These are phyloP conservation scores for Chelon auratus DNA, from an alignment of 2,797 vertebrate species.

Conservation along the genomic window DNA sequence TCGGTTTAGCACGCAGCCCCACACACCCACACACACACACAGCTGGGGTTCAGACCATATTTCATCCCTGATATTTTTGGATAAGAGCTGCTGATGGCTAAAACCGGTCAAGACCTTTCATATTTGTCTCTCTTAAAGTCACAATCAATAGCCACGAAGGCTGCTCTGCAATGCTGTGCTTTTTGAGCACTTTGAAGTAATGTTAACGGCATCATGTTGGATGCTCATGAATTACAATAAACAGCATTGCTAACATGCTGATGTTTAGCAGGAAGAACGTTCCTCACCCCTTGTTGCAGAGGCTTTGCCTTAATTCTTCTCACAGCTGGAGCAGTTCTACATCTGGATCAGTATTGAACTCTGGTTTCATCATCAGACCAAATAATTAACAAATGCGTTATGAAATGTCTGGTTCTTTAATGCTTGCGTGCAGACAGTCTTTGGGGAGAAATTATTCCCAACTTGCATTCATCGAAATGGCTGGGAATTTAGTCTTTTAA, in stretches of 20 bases:
- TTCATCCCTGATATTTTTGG: slow-evolving; percentile 39
- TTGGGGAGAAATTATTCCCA: too few relatives aligned
- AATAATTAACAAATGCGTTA: background rate
- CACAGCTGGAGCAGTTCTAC: background rate
- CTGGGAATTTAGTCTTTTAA: too few relatives aligned
- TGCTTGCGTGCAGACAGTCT: too few relatives aligned
- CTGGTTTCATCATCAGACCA: background rate
- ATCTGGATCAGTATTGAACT: background rate
- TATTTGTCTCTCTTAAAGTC: background rate
- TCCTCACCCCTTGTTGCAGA: background rate
- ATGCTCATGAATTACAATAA: background rate
- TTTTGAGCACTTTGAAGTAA: background rate
- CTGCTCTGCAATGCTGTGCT: background rate
- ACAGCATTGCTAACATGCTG: slow-evolving; percentile 1
- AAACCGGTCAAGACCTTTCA: background rate
- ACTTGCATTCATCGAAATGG: too few relatives aligned
- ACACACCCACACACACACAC: slow-evolving; percentile 11
- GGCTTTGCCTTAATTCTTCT: background rate
- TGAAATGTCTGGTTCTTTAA: background rate
- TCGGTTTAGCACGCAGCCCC: slow-evolving; percentile 42
- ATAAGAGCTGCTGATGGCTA: slow-evolving; percentile 7
- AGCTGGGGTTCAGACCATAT: slow-evolving; percentile 15
- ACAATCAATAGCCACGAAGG: background rate
- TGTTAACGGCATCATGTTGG: background rate
- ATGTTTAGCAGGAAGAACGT: slow-evolving; percentile 1